Conservation (phyloP, 2,888 invertebrate species). For the Erannis defoliaria region DNA sequence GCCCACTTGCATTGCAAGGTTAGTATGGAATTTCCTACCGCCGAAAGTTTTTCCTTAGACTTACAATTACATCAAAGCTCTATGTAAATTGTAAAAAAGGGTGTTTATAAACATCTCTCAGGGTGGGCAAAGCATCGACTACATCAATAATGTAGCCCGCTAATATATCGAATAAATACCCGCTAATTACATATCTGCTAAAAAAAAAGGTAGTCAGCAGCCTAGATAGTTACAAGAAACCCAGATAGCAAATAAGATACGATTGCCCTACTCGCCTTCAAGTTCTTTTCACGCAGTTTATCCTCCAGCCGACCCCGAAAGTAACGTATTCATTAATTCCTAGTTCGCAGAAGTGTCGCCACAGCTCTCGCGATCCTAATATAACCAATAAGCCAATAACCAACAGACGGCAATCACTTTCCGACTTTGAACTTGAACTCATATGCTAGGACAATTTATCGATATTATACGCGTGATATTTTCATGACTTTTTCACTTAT, state of each 20-base stretch:
- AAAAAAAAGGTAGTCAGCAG: too few relatives aligned
- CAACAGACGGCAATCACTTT: slow-evolving; percentile 28
- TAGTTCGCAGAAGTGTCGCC: slow-evolving; percentile 35
- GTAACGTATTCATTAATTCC: slow-evolving; percentile 35
- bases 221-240: too few relatives aligned
- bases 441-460: slow-evolving; percentile 19
- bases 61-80: too few relatives aligned
- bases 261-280: slow-evolving; percentile 30
- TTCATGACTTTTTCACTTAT: slow-evolving; percentile 17
- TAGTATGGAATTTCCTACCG: too few relatives aligned
- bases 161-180: too few relatives aligned
- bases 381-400: slow-evolving; percentile 36
- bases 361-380: slow-evolving; percentile 20
- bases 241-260: neutral
- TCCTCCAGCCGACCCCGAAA: slow-evolving; percentile 37
- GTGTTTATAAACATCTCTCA: too few relatives aligned
- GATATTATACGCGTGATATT: slow-evolving; percentile 18
- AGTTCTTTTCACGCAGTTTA: slow-evolving; percentile 27
- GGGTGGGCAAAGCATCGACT: too few relatives aligned
- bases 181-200: too few relatives aligned
- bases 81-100: too few relatives aligned
- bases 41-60: too few relatives aligned
- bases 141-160: too few relatives aligned
- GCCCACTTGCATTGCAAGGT: too few relatives aligned
- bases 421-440: slow-evolving; percentile 42